A percentile compares a stretch with the other conserved stretches of the same genome.
phyloP scores from a whole-genome alignment of 2,888 invertebrate genomes.

The Exocentrus adspersus region DNA sequence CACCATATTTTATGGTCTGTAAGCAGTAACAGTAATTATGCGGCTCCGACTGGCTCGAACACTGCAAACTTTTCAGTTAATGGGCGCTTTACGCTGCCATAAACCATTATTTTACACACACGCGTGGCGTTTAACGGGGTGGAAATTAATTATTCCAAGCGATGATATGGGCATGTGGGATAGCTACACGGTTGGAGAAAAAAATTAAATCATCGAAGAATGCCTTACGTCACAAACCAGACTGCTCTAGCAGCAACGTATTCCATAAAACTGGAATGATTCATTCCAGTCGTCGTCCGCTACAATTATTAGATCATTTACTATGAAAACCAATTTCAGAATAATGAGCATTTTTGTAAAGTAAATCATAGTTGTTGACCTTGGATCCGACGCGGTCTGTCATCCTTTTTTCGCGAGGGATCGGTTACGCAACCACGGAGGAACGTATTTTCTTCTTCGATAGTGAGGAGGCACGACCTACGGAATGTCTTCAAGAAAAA shows the following conservation, averaged over 20 bases:
- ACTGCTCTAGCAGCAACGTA: neutral
- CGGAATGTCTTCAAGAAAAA: too few relatives aligned
- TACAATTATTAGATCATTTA: constrained; percentile 10
- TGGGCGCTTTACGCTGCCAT: neutral
- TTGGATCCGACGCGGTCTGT: constrained; percentile 6
- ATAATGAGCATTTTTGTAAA: constrained; percentile 12
- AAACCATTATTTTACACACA: constrained; percentile 9
- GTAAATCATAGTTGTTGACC: constrained; percentile 17
- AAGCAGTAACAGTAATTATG: constrained; percentile 6
- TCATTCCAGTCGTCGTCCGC: neutral
- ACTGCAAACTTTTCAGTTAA: constrained; percentile 2
- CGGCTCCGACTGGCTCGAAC: neutral
- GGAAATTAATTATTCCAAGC: constrained; percentile 5
- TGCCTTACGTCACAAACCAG: neutral
- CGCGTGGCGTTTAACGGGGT: constrained; percentile 1
- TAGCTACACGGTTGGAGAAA: too few relatives aligned
- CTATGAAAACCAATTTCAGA: constrained; percentile 12
- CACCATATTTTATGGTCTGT: neutral
- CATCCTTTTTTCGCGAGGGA: neutral
- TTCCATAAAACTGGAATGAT: neutral
- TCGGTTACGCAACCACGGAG: constrained; percentile 8
- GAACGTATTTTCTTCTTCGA: constrained; percentile 7
- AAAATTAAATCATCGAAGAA: too few relatives aligned
- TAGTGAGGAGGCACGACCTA: neutral
- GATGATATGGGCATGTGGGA: neutral